Conservation (phyloP, 2,888 invertebrate species). For the Perizoma affinitatum region DNA sequence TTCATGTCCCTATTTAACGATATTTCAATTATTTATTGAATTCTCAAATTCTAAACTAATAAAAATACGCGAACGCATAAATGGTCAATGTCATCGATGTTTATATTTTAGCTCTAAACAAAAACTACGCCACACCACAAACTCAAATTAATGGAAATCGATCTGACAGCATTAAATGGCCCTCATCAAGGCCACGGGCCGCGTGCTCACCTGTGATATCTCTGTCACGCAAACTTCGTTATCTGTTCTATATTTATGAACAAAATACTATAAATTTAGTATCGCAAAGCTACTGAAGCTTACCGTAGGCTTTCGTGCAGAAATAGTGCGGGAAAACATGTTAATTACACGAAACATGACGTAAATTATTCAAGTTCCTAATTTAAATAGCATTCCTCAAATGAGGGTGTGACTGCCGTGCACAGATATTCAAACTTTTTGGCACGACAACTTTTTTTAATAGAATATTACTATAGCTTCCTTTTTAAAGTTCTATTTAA, state of each 20-base stretch:
- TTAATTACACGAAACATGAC: slow-evolving; percentile 25
- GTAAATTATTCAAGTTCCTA: slow-evolving; percentile 26
- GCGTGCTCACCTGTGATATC: slow-evolving; percentile 34
- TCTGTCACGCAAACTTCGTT: slow-evolving; percentile 10
- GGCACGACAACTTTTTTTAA: slow-evolving; percentile 10
- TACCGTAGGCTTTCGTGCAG: slow-evolving; percentile 1
- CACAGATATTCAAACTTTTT: slow-evolving; percentile 24
- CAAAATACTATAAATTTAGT: neutral
- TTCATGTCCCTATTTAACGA: no score
- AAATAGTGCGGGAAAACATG: slow-evolving; percentile 17
- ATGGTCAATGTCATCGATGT: no score
- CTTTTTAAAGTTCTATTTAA: slow-evolving; percentile 23
- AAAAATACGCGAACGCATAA: no score
- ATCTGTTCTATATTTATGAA: slow-evolving; percentile 12
- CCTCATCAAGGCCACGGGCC: slow-evolving; percentile 24
- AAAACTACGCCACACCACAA: neutral
- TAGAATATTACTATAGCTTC: slow-evolving; percentile 16
- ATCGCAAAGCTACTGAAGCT: neutral
- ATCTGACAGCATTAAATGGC: slow-evolving; percentile 15
- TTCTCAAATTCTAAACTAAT: no score
- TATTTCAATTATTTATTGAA: no score
- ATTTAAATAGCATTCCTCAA: slow-evolving; percentile 29
- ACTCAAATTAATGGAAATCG: slow-evolving; percentile 14
- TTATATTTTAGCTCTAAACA: no score
- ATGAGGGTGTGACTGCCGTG: slow-evolving; percentile 33